These are phyloP conservation scores for Trichopria drosophilae DNA, from an alignment of 2,888 invertebrate species.

Conservation along the genomic window DNA sequence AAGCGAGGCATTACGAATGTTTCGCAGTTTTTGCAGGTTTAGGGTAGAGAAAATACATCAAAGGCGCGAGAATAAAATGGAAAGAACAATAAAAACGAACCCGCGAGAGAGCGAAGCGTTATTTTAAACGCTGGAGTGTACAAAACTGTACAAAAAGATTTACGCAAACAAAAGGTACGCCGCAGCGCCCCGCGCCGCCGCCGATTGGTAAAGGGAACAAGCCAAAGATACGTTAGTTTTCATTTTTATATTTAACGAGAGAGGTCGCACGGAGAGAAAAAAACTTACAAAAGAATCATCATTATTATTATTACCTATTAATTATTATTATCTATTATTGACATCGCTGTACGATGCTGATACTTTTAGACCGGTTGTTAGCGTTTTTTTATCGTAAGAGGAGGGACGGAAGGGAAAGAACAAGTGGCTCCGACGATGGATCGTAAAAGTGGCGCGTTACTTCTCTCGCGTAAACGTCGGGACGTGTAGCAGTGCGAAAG, in stretches of 20 bases:
- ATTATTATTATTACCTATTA: constrained; percentile 37
- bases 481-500: constrained; percentile 25
- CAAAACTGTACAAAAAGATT: constrained; percentile 52
- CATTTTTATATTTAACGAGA: constrained; percentile 62
- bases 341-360: constrained; percentile 29
- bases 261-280: constrained; percentile 58
- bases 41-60: too few species aligned
- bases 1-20: too few species aligned
- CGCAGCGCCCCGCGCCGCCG: constrained; percentile 51
- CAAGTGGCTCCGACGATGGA: constrained; percentile 38
- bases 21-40: too few species aligned
- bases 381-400: constrained; percentile 39
- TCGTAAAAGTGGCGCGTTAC: constrained; percentile 8
- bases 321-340: constrained; percentile 44
- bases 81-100: constrained; percentile 38
- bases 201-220: constrained; percentile 80
- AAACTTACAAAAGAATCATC: constrained; percentile 60
- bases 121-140: constrained; percentile 45
- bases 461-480: constrained; percentile 29
- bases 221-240: constrained; percentile 80
- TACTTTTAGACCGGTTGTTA: constrained; percentile 48
- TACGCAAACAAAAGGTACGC: constrained; percentile 45
- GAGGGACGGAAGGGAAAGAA: constrained; percentile 32
- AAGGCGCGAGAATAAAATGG: too few species aligned
- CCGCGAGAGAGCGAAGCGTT: constrained; percentile 38